A percentile compares a stretch with the other conserved stretches of the same genome.
phyloP scores from a whole-genome alignment of 2,797 vertebrate species.

The Pyrrhura leucotis region DNA sequence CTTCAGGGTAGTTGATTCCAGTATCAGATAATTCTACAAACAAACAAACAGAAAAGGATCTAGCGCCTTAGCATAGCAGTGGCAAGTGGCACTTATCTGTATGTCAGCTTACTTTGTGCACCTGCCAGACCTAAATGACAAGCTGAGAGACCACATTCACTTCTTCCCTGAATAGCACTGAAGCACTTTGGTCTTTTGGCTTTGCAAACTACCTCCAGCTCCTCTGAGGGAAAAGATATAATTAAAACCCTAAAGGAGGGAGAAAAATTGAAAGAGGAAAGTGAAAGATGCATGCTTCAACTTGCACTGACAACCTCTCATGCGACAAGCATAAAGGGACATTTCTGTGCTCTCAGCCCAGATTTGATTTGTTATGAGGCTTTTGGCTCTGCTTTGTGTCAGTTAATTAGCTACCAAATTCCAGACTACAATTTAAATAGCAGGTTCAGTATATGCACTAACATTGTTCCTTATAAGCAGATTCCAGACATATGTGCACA shows the following conservation, averaged over 20 bases:
- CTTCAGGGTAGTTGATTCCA: background rate
- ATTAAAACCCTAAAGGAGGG: conserved; percentile 72
- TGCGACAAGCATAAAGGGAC: conserved; percentile 50
- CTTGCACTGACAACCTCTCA: conserved; percentile 57
- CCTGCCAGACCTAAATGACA: conserved; percentile 74
- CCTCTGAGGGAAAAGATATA: conserved; percentile 63
- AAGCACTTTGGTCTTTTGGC: conserved; percentile 69
- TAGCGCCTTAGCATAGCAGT: conserved; percentile 21
- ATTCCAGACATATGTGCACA: background rate
- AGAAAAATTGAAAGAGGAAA: background rate
- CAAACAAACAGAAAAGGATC: conserved; percentile 48
- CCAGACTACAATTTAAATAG: conserved; percentile 70
- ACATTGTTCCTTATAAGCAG: conserved; percentile 63
- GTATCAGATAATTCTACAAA: background rate
- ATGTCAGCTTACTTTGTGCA: conserved; percentile 59
- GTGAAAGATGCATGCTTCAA: conserved; percentile 52
- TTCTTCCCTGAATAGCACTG: conserved; percentile 59
- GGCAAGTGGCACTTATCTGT: conserved; percentile 74
- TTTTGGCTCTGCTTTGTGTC: conserved; percentile 68
- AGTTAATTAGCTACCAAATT: conserved; percentile 77
- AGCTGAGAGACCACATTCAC: conserved; percentile 76
- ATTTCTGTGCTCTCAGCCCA: conserved; percentile 30
- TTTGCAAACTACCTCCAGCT: conserved; percentile 64
- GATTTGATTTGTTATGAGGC: conserved; percentile 60
- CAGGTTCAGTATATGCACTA: conserved; percentile 31